phyloP scores from a whole-genome alignment of 2,888 invertebrate species.

The Seladonia tumulorum region DNA sequence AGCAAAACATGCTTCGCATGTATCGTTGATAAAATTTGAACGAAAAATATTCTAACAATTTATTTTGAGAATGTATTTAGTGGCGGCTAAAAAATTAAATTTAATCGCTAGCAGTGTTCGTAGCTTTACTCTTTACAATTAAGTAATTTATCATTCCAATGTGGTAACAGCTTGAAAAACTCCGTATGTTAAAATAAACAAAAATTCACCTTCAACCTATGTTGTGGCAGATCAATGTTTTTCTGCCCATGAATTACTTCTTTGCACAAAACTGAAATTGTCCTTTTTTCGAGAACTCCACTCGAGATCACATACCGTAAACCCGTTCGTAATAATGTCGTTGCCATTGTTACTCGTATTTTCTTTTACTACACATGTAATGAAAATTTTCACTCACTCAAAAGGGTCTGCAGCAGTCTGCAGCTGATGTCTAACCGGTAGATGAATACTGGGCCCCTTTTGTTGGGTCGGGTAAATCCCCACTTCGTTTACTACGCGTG shows the following conservation, averaged over 20 bases:
- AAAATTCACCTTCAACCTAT: constrained; percentile 31
- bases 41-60: background rate
- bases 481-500: constrained; percentile 59
- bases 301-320: constrained; percentile 66
- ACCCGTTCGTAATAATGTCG: constrained; percentile 69
- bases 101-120: too few relatives aligned
- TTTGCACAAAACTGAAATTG: constrained; percentile 49
- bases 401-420: background rate
- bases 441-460: constrained; percentile 71
- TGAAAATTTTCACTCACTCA: background rate
- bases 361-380: background rate
- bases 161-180: too few relatives aligned
- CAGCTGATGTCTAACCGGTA: constrained; percentile 50
- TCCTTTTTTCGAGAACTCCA: constrained; percentile 66
- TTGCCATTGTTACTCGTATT: constrained; percentile 64
- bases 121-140: too few relatives aligned
- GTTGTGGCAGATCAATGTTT: constrained; percentile 13
- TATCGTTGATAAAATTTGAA: background rate
- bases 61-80: background rate
- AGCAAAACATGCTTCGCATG: too few relatives aligned
- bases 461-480: constrained; percentile 66
- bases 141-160: too few relatives aligned
- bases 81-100: too few relatives aligned
- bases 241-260: constrained; percentile 28
- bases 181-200: background rate